Evolutionary conservation across 2,888 invertebrate genomes (phyloP).

Genomic region (Tenthredo scrophulariae): DNA sequence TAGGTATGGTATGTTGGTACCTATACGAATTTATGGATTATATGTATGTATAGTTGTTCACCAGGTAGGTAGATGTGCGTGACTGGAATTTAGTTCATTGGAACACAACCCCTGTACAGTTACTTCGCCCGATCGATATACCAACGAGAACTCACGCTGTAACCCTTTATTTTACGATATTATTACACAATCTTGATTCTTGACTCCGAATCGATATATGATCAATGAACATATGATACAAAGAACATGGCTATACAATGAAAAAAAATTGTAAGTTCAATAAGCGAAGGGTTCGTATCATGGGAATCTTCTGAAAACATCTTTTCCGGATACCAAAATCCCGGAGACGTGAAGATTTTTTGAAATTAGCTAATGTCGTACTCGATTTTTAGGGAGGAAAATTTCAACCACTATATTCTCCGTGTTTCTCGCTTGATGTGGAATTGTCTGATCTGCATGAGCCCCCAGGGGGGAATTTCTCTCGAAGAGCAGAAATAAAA

Average conservation of each 20-base stretch:
- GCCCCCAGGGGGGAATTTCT: neutral
- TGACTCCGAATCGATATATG: neutral
- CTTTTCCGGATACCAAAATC: too few relatives aligned
- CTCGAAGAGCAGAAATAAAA: neutral
- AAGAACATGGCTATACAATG: too few relatives aligned
- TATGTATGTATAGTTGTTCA: neutral
- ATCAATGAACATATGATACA: too few relatives aligned
- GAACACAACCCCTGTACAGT: conserved; percentile 22
- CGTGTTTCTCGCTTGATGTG: neutral
- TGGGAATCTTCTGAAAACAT: too few relatives aligned
- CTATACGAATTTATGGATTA: conserved; percentile 30
- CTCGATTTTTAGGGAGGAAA: neutral
- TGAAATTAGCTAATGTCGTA: too few relatives aligned
- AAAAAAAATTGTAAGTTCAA: too few relatives aligned
- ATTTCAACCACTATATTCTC: neutral
- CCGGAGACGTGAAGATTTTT: too few relatives aligned
- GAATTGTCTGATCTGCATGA: neutral
- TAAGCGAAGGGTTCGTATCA: too few relatives aligned
- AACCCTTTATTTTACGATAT: neutral
- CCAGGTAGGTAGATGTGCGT: neutral
- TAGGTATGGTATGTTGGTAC: neutral
- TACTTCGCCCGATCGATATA: neutral
- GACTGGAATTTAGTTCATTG: conserved; percentile 46
- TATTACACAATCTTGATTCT: neutral
- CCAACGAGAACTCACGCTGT: neutral